These are phyloP conservation scores for Malurus elegans DNA, from an alignment of 2,113 vertebrate species.

Conservation along the genomic window DNA sequence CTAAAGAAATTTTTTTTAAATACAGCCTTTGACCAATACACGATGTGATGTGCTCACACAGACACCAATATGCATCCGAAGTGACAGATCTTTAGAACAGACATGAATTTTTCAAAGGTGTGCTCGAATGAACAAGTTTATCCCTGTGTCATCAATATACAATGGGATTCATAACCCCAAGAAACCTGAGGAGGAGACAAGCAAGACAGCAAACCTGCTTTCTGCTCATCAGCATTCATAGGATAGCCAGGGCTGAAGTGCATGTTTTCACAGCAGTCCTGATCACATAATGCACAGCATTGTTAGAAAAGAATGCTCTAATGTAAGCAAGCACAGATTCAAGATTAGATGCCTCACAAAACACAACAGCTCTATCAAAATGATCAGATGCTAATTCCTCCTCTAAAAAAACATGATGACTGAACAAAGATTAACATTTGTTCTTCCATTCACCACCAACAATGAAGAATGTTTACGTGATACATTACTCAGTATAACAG, in stretches of 20 bases:
- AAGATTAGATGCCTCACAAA: not conserved
- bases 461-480: not conserved
- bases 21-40: not conserved
- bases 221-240: not conserved
- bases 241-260: not conserved
- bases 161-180: not conserved
- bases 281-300: not conserved
- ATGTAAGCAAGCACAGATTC: not conserved
- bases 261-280: not conserved
- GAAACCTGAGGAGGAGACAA: not conserved
- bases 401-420: not conserved
- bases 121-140: conserved; percentile 20
- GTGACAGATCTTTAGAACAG: conserved; percentile 1
- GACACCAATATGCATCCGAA: not conserved
- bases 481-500: not conserved
- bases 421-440: not conserved
- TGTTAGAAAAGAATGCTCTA: not conserved
- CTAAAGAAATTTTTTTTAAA: not conserved
- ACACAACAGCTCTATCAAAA: not conserved
- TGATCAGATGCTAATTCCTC: not conserved
- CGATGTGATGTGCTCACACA: not conserved
- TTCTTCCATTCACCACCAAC: not conserved
- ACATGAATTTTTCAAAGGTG: conserved; percentile 24
- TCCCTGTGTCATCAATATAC: conserved; percentile 27
- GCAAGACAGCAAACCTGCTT: not conserved